Evolutionary conservation across 2,888 invertebrate genomes (phyloP).

Genomic region (Heteromurus nitidus): DNA sequence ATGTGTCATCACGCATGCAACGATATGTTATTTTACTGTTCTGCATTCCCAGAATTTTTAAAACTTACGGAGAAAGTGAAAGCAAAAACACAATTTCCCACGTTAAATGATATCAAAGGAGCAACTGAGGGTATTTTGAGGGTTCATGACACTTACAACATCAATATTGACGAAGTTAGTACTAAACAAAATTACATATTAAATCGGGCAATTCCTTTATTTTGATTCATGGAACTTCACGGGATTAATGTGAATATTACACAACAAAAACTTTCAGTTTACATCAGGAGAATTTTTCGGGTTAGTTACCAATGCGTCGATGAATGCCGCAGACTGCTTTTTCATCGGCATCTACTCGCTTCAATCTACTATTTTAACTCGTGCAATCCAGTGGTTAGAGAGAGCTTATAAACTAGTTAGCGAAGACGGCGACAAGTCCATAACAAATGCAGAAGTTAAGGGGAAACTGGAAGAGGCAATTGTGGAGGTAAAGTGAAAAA

Average conservation of each 20-base stretch:
- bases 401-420: slow-evolving; percentile 74
- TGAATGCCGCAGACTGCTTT: slow-evolving; percentile 75
- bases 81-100: slow-evolving; percentile 71
- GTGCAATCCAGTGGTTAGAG: slow-evolving; percentile 75
- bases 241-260: too few relatives aligned
- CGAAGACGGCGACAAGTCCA: slow-evolving; percentile 73
- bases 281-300: slow-evolving; percentile 69
- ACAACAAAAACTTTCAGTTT: too few relatives aligned
- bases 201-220: too few relatives aligned
- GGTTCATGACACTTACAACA: slow-evolving; percentile 74
- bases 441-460: slow-evolving; percentile 64
- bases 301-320: slow-evolving; percentile 65
- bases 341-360: slow-evolving; percentile 75
- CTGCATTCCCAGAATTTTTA: slow-evolving; percentile 63
- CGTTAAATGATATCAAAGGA: slow-evolving; percentile 74
- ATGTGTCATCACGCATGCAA: neutral
- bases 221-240: too few relatives aligned
- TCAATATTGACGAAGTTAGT: slow-evolving; percentile 74
- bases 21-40: neutral
- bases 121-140: slow-evolving; percentile 74
- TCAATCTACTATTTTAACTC: slow-evolving; percentile 74
- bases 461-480: slow-evolving; percentile 37
- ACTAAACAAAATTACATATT: neutral
- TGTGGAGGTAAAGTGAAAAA: slow-evolving; percentile 43
- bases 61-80: slow-evolving; percentile 69